Evolutionary conservation across 1,140 invertebrate species (phyloP).

Genomic region (Batillaria attramentaria): DNA sequence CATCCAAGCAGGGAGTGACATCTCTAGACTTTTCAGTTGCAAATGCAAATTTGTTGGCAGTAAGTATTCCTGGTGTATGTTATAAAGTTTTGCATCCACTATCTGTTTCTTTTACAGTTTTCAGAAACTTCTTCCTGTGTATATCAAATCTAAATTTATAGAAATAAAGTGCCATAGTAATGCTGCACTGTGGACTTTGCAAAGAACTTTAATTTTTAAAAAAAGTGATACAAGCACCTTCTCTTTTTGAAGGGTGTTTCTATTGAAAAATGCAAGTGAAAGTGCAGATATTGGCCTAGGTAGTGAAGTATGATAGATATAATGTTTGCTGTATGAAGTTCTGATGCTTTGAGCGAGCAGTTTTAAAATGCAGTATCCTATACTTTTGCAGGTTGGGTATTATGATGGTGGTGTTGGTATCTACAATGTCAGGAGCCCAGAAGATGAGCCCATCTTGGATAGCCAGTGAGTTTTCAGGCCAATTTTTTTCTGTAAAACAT

Average conservation of each 20-base stretch:
- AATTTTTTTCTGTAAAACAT: too few species aligned
- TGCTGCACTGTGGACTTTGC: background rate
- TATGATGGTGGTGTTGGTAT: constrained; percentile 71
- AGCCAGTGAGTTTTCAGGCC: constrained; percentile 67
- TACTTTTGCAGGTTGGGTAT: constrained; percentile 64
- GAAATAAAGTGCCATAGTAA: background rate
- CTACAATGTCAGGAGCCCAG: constrained; percentile 66
- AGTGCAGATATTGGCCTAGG: background rate
- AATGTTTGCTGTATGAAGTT: background rate
- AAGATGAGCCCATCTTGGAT: constrained; percentile 68
- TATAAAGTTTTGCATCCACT: background rate
- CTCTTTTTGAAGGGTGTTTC: background rate
- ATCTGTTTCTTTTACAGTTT: background rate
- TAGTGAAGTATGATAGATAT: background rate
- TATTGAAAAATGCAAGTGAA: background rate
- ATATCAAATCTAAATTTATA: background rate
- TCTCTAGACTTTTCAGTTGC: constrained; percentile 68
- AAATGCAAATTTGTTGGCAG: constrained; percentile 69
- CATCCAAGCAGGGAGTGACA: constrained; percentile 66
- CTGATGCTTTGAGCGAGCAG: background rate
- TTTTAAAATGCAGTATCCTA: background rate
- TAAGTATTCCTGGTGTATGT: constrained; percentile 49
- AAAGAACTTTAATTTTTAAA: background rate
- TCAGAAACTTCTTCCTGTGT: background rate
- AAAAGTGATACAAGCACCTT: background rate